phyloP scores from a whole-genome alignment of 1,140 invertebrate species.

The Drosophila ogumai region DNA sequence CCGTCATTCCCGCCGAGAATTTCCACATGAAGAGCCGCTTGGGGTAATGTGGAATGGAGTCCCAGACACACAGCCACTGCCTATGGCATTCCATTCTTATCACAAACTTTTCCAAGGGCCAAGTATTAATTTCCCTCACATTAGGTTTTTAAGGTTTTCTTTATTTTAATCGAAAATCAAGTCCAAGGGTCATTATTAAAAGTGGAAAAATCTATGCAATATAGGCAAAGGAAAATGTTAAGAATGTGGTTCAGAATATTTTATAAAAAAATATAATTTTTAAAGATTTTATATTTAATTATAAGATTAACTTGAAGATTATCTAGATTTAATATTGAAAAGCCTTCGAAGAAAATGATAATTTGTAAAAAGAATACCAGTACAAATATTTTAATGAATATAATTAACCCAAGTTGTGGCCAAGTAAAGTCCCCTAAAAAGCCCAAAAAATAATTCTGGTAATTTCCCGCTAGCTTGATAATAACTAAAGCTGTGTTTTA shows the following conservation, averaged over 20 bases:
- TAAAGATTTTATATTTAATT: no score
- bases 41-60: constrained; percentile 7
- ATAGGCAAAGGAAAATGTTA: neutral
- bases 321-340: no score
- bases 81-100: constrained; percentile 22
- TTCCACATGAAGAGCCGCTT: constrained; percentile 13
- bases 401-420: neutral
- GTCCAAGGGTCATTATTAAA: no score
- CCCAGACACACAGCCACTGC: constrained; percentile 13
- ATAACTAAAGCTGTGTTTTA: constrained; percentile 1
- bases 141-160: neutral
- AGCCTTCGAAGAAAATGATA: neutral
- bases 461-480: neutral
- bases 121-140: constrained; percentile 26
- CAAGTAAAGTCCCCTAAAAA: neutral
- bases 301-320: no score
- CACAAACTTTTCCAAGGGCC: constrained; percentile 5
- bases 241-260: neutral
- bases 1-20: constrained; percentile 21
- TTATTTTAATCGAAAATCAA: constrained; percentile 20
- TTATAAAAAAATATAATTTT: neutral
- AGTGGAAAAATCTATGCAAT: neutral
- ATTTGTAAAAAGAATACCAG: no score
- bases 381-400: neutral
- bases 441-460: neutral